Conservation (phyloP, 2,888 invertebrate species). For the Drosophila eohydei region DNA sequence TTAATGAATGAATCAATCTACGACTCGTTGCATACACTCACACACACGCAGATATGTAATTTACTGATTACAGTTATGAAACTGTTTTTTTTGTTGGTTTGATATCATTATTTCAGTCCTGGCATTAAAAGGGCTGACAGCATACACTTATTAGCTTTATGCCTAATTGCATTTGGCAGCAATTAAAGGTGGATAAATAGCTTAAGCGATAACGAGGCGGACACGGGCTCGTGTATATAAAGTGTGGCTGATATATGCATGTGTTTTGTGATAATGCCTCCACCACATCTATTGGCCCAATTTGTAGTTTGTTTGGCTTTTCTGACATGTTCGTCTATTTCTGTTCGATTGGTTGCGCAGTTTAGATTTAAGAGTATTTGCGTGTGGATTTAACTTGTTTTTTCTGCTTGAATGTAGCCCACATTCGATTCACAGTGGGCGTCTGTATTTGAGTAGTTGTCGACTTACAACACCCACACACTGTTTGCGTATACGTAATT, state of each 20-base stretch:
- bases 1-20: constrained; percentile 69
- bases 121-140: constrained; percentile 21
- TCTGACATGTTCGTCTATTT: constrained; percentile 5
- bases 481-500: constrained; percentile 20
- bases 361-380: constrained; percentile 36
- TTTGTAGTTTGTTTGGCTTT: constrained; percentile 21
- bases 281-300: constrained; percentile 7
- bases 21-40: constrained; percentile 34
- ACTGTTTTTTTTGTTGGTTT: neutral
- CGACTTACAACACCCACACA: constrained; percentile 43
- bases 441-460: constrained; percentile 19
- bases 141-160: constrained; percentile 11
- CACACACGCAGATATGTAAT: constrained; percentile 10
- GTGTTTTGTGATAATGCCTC: constrained; percentile 1
- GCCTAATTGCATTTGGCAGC: constrained; percentile 25
- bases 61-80: constrained; percentile 47
- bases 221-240: constrained; percentile 3
- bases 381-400: constrained; percentile 22
- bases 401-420: constrained; percentile 20
- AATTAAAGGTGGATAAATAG: constrained; percentile 25
- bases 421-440: constrained; percentile 23
- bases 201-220: constrained; percentile 7
- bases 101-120: constrained; percentile 10
- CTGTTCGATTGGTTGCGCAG: constrained; percentile 48
- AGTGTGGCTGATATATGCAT: constrained; percentile 4